Base-by-base conservation (phyloP, 2,888 invertebrate species). In the Lasioglossum zephyrum region DNA sequence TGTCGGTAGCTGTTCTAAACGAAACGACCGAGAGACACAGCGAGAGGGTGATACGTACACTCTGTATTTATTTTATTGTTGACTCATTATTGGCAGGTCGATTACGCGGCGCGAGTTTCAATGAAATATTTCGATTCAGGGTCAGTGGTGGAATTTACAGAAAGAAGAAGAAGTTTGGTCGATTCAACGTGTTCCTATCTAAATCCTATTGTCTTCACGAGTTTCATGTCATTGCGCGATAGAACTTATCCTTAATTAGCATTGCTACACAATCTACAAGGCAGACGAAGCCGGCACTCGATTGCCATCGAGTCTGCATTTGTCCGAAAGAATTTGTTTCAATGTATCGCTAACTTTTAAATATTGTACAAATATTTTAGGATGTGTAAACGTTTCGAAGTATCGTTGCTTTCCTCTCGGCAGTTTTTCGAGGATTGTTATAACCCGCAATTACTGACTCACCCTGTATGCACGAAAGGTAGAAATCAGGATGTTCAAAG, bases 161-260 rank as follows among this genome's bases (percentile, higher is more conserved):
- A 31, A 41, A 70, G 69, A 76, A 53, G 81, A 89, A 87, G 82
- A 89, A 87, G 88, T 89, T 89, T 89, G 88, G 88, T 89, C 89
- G 89, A 89, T 89, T 88, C 84, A 85, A 87, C 80, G 66, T 66
- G 83, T 87, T 89, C 88, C 31, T 31, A 31, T 31, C 31, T 31
- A 31, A 82, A 87, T 87, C 79, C 82, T 82, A 85, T 80, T 88
- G 77, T 85, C 78, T 77, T 86, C 63, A 86, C 73, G 66, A 73
- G 77, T 76, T 82, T 82, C 82, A 39, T 73, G 82, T 79, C 77
- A 84, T 63, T 79, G 73, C 75, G 73, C 85, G 85, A 85, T 85
- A 66, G 77, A 84, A 81, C 60, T 81, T 84, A 60, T 36, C 53
- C 75, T 77, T 86, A 76, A 86, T 86, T 81, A 77, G 47, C 80